Base-by-base conservation (phyloP, 2,113 vertebrate genomes). In the Syngnathus typhle region DNA sequence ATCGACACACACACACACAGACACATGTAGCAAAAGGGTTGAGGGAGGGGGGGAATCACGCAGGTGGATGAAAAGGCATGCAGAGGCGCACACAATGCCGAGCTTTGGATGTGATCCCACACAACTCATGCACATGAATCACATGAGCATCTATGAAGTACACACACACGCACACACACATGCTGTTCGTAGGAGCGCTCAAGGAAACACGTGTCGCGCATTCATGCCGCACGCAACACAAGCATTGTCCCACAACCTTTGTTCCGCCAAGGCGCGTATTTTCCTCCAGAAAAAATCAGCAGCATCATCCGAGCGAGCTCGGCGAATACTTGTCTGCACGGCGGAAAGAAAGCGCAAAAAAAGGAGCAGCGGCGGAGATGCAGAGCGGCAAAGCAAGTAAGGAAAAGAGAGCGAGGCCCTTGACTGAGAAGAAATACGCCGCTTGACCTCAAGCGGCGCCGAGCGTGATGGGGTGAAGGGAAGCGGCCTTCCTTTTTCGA, bases 151-250 rank as follows among this genome's bases (percentile, higher is more conserved):
- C 58, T 47, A 32, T n/a, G 19, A 65, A 69, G 60, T 60, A 65
- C 67, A 63, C 69, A 63, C 47, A 74, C 65, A 69, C 39, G 54
- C 46, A 54, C 16, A 32, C 69, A 64, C 37, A 32, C 43, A 69
- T 51, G 47, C 4, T 87, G 84, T 85, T 87, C 87, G 82, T 89
- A 84, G 88, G 73, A 83, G 79, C 80, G 83, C 77, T 82, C 76
- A 88, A 90, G 79, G 86, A 84, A 87, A 16, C 13, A 46, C 44
- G 44, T 12, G 41, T 43, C 7, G 39, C 15, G 16, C 23, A 59
- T 37, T 36, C 56, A 59, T 36, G 21, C 54, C 11, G 37, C 60
- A 6, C 60, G 23, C 9, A 43, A 13, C 44, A 5, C 1, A 47
- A 47, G 44, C 44, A 47, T 12, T 46, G 44, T 46, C 44, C 12